Evolutionary conservation across 2,888 invertebrate species (phyloP), one percentile per base, ranked within the genome.

Genomic region (Phalera bucephala): DNA sequence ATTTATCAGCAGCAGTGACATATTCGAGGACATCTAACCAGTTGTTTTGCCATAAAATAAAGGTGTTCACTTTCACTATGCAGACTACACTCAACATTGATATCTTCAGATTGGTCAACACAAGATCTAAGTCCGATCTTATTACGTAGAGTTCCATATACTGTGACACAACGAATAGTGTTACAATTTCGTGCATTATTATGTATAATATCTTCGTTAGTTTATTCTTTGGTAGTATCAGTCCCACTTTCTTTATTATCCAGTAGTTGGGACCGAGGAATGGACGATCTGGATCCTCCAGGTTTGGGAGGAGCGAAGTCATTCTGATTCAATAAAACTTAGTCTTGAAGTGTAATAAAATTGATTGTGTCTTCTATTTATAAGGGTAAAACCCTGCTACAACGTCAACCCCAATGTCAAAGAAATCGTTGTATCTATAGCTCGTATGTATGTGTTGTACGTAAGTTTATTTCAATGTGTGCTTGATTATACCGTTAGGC

Each of bases 41-140:
- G 0, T 53, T 52, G 1, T 46, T 45, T 63, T 85, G 80, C 78
- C 79, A 85, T 12, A 78, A 52, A 7, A 84, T 35, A 40, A 74
- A 85, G 0, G 79, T 73, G 29, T 77, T 73, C 0, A 59, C 64
- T 58, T 88, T 87, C 0, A 80, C 56, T 1, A 79, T 40, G 36
- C 80, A 82, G n/a, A 86, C 67, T 5, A 75, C 65, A 49, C 84
- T 85, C 22, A 85, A 42, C 80, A 85, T 83, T 0, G 86, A 80
- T 45, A 85, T 80, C 49, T 74, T 85, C 17, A 86, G 47, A 42
- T 86, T 86, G 0, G 78, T 80, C n/a, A 84, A 33, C 0, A 83
- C 77, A 0, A 69, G 65, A 54, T 79, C 75, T 27, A 84, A 49
- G 40, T 87, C 59, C 0, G 80, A 76, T 52, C 72, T 67, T 35